These are phyloP conservation scores for Plagodis dolabraria DNA, from an alignment of 2,888 invertebrate species.

Conservation along the genomic window DNA sequence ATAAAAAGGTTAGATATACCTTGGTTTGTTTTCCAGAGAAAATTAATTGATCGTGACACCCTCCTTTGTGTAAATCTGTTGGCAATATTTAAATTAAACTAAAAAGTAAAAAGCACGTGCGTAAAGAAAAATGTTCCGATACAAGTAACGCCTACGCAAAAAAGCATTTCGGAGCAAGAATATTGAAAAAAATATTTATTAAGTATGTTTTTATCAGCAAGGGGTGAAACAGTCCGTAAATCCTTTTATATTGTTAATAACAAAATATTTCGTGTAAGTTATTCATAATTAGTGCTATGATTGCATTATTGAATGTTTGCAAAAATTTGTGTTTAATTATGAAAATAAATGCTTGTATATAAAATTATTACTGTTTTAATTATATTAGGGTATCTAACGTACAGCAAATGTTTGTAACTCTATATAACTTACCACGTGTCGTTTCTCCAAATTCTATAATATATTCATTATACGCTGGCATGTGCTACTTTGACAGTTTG, in stretches of 20 bases:
- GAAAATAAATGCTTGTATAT: conserved; percentile 84
- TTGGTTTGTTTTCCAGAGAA: too few species aligned
- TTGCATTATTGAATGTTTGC: conserved; percentile 83
- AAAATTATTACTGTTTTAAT: conserved; percentile 40
- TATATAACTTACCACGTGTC: too few species aligned
- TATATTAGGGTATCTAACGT: neutral
- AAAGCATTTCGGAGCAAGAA: too few species aligned
- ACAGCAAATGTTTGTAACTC: neutral
- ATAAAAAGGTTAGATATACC: too few species aligned
- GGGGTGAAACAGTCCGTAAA: conserved; percentile 29
- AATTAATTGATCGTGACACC: too few species aligned
- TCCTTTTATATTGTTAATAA: conserved; percentile 69
- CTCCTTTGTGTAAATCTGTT: too few species aligned
- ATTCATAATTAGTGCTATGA: conserved; percentile 77
- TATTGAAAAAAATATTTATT: neutral
- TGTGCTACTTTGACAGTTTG: too few species aligned
- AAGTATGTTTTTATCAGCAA: conserved; percentile 21
- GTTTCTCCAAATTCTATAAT: too few species aligned
- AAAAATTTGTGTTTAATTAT: conserved; percentile 80
- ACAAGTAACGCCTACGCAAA: too few species aligned
- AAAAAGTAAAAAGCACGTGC: too few species aligned
- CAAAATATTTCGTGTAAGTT: conserved; percentile 70
- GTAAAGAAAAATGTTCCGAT: neutral
- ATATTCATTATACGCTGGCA: too few species aligned
- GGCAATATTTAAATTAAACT: too few species aligned